These are phyloP conservation scores for Squalus acanthias DNA, from an alignment of 2,797 vertebrate genomes.

Conservation along the genomic window DNA sequence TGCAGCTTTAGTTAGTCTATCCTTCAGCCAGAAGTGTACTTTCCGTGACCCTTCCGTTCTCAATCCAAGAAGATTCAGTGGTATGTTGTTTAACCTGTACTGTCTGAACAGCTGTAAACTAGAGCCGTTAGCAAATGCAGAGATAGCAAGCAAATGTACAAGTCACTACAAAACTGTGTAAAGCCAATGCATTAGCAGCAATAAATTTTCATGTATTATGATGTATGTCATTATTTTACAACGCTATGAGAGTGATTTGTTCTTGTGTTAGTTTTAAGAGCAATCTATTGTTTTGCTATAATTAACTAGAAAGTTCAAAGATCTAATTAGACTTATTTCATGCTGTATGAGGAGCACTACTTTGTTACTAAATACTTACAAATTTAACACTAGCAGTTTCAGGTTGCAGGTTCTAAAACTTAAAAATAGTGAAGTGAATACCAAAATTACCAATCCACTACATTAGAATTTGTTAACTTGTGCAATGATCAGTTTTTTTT, in stretches of 20 bases:
- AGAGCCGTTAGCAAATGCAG: slow-evolving; percentile 49
- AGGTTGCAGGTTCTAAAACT: neutral
- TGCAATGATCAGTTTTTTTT: neutral
- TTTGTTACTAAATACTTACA: neutral
- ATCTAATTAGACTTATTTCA: neutral
- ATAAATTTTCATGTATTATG: neutral
- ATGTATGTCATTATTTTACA: neutral
- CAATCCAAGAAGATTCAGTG: neutral
- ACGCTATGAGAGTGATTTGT: neutral
- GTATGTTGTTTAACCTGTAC: slow-evolving; percentile 52
- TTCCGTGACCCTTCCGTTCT: neutral
- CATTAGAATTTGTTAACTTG: neutral
- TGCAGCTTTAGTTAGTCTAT: neutral
- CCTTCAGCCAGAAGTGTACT: neutral
- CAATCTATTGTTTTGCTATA: neutral
- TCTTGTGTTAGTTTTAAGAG: neutral
- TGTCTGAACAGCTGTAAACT: slow-evolving; percentile 53
- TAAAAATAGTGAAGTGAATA: neutral
- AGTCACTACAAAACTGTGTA: neutral
- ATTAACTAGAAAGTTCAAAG: neutral
- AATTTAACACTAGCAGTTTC: neutral
- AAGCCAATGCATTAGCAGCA: neutral
- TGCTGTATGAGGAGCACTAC: neutral
- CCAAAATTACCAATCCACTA: neutral
- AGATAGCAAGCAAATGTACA: slow-evolving; percentile 46